Evolutionary conservation across 2,113 vertebrate genomes (phyloP), one percentile per base, ranked within the genome.

Genomic region (Entelurus aequoreus): DNA sequence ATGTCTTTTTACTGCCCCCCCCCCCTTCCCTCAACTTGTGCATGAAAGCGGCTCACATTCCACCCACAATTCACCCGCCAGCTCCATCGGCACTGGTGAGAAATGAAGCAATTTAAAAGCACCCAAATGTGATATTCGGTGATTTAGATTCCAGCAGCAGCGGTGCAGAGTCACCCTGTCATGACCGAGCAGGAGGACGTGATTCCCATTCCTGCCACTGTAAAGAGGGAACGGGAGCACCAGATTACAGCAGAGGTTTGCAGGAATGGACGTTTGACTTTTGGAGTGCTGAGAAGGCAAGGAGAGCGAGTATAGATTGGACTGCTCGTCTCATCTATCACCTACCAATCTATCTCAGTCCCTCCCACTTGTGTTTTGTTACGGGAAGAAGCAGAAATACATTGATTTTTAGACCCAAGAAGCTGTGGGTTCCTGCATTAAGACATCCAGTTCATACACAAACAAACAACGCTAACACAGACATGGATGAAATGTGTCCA

Each of bases 101-200:
- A 83, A 86, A 85, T 80, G 79, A 90, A 86, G 87, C 87, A 83
- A 85, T 90, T 84, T 88, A 81, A 89, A 87, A 83, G 71, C 87
- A 73, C 80, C 81, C 78, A 83, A 87, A 90, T 87, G 86, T 77
- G 83, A 88, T 86, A 86, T 88, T 86, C 78, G 10, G 87, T 87
- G 84, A 89, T 87, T 87, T 84, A 71, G 73, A 82, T 79, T 87
- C 79, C 72, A 75, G 76, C 70, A 49, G 79, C 74, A 78, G 73
- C 76, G 60, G 75, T 76, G 77, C 68, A 64, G 51, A 76, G 76
- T 73, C 72, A 55, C 64, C 71, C 83, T 77, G 80, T 88, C 85
- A 81, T 82, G 84, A 84, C 79, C 15, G 60, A 65, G 72, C 59
- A 47, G 28, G 28, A 42, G 7, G 68, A 83, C 70, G 76, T 81